phyloP scores from a whole-genome alignment of 2,113 vertebrate genomes.

The Piliocolobus tephrosceles region DNA sequence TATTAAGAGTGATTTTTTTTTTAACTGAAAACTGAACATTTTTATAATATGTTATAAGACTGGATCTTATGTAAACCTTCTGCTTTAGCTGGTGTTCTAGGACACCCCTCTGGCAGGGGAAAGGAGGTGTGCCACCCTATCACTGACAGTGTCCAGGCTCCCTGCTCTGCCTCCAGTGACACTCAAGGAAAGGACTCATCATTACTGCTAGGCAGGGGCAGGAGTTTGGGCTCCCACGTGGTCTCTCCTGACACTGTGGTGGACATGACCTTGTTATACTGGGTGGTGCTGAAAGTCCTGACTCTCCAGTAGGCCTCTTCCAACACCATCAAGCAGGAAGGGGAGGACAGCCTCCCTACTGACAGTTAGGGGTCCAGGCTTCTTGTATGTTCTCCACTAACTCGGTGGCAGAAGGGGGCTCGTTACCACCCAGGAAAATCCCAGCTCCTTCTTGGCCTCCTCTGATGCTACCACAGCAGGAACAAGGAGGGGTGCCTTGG shows the following conservation, averaged over 20 bases:
- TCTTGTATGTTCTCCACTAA: neutral
- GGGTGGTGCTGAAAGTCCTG: neutral
- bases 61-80: neutral
- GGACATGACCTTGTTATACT: neutral
- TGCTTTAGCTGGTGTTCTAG: neutral
- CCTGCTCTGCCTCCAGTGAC: neutral
- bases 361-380: neutral
- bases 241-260: neutral
- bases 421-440: neutral
- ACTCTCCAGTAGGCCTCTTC: neutral
- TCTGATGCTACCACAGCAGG: neutral
- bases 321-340: neutral
- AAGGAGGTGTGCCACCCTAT: neutral
- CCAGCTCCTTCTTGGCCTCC: neutral
- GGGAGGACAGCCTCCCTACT: neutral
- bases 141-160: neutral
- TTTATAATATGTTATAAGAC: neutral
- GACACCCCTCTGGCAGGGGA: neutral
- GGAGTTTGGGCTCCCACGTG: neutral
- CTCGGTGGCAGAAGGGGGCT: neutral
- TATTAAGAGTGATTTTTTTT: neutral
- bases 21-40: neutral
- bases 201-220: neutral
- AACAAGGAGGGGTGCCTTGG: neutral
- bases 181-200: neutral